Conservation (phyloP, 2,888 invertebrate genomes). For the Drosophila neonasuta region DNA sequence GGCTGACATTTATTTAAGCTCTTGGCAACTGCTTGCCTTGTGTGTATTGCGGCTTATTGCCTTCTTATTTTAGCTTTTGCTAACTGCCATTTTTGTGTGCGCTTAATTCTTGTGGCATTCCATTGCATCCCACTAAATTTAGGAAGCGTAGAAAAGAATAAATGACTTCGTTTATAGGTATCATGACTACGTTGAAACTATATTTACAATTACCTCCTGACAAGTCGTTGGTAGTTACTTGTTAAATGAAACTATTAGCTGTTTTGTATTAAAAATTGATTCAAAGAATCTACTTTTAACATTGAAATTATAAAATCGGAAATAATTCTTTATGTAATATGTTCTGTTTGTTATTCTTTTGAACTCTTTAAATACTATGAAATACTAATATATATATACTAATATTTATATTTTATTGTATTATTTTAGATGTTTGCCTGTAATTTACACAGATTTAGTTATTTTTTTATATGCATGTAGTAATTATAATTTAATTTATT, state of each 20-base stretch:
- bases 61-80: constrained; percentile 28
- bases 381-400: no score
- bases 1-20: constrained; percentile 50
- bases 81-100: constrained; percentile 24
- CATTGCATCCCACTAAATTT: constrained; percentile 31
- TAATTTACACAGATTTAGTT: no score
- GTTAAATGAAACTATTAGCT: not conserved
- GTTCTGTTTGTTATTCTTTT: no score
- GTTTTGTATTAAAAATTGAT: no score
- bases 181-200: not conserved
- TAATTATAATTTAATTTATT: no score
- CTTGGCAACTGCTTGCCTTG: constrained; percentile 18
- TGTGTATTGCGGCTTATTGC: constrained; percentile 28
- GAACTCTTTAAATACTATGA: no score
- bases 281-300: no score
- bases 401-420: no score
- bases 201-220: not conserved
- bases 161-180: not conserved
- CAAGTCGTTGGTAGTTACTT: not conserved
- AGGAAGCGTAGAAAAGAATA: not conserved
- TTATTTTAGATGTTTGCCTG: no score
- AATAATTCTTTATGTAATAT: no score
- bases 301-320: no score
- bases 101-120: constrained; percentile 15
- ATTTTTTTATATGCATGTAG: no score